These are phyloP conservation scores for Agelaius tricolor DNA, from an alignment of 2,113 vertebrate genomes.

Conservation along the genomic window DNA sequence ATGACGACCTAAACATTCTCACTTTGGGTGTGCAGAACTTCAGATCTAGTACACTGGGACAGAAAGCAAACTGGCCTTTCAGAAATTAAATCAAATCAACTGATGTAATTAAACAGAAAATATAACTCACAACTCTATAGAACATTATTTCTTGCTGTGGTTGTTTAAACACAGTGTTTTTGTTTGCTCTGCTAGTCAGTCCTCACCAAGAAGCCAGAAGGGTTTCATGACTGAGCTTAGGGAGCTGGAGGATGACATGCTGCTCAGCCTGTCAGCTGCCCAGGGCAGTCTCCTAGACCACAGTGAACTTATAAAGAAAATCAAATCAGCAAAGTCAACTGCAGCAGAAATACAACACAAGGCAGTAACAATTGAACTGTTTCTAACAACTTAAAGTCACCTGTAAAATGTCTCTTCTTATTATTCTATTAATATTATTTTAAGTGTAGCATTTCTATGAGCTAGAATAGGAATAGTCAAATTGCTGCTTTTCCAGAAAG, in stretches of 20 bases:
- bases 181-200: slow-evolving; percentile 56
- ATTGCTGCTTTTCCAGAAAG: neutral
- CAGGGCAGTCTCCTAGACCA: slow-evolving; percentile 79
- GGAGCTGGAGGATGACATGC: slow-evolving; percentile 75
- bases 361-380: slow-evolving; percentile 33
- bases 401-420: neutral
- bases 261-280: slow-evolving; percentile 74
- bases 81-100: neutral
- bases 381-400: neutral
- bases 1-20: neutral
- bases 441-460: neutral
- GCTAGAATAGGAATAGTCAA: neutral
- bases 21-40: neutral
- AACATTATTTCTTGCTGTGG: neutral
- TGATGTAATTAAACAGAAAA: neutral
- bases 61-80: neutral
- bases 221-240: slow-evolving; percentile 82
- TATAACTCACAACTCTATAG: neutral
- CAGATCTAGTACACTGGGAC: neutral
- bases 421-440: neutral
- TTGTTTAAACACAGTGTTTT: neutral
- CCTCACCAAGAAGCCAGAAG: slow-evolving; percentile 84
- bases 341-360: slow-evolving; percentile 78
- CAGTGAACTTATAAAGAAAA: slow-evolving; percentile 81
- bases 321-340: slow-evolving; percentile 78